Conservation (phyloP, 2,888 invertebrate genomes). For the Cantharis rufa region DNA sequence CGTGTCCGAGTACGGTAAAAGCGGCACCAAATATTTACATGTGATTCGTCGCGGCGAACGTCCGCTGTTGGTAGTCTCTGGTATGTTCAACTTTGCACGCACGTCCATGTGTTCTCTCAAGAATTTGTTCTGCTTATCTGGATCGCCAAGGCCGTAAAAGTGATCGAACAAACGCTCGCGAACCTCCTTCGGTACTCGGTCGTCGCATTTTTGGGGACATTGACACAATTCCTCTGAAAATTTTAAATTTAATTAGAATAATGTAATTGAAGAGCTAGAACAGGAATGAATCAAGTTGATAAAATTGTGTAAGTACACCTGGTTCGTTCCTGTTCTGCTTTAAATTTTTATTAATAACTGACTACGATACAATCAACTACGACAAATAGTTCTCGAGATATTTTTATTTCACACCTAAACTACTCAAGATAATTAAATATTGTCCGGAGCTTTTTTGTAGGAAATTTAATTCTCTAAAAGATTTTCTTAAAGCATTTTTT, state of each 20-base stretch:
- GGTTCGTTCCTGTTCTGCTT: no score
- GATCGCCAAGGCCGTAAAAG: conserved; percentile 58
- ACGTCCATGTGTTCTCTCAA: conserved; percentile 59
- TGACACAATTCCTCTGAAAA: conserved; percentile 58
- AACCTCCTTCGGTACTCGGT: conserved; percentile 55
- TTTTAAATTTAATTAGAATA: conserved; percentile 20
- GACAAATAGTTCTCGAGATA: no score
- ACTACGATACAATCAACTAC: no score
- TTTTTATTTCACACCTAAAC: no score
- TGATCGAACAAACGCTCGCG: conserved; percentile 56
- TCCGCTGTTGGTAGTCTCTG: conserved; percentile 46
- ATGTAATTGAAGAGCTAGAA: no score
- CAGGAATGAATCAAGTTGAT: no score
- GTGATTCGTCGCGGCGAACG: conserved; percentile 57
- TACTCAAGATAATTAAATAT: no score
- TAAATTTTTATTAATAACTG: no score
- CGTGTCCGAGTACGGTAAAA: conserved; percentile 45
- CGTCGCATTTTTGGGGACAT: conserved; percentile 61
- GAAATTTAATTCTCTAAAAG: background rate
- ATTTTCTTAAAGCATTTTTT: no score
- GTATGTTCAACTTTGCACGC: conserved; percentile 53
- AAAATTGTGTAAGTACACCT: no score
- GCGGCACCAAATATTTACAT: conserved; percentile 59
- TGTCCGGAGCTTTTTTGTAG: background rate
- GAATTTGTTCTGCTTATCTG: conserved; percentile 58